Conservation (phyloP, 2,113 vertebrate genomes). For the Malaclemys terrapin region DNA sequence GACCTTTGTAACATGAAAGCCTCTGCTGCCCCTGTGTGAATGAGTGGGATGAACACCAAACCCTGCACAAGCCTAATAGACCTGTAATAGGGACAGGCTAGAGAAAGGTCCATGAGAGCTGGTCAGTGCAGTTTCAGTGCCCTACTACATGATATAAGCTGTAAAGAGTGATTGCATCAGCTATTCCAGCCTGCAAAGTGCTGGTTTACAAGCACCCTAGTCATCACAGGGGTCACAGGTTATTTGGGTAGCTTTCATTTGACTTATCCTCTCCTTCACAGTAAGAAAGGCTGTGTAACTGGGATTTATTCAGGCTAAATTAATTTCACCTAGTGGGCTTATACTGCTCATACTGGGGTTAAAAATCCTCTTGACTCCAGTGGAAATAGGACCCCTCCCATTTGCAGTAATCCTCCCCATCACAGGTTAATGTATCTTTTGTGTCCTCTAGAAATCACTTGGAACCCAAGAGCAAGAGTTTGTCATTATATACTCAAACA, state of each 20-base stretch:
- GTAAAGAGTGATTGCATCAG: background rate
- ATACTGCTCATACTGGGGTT: background rate
- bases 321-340: background rate
- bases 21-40: background rate
- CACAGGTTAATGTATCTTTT: background rate
- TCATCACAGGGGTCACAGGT: rapidly evolving
- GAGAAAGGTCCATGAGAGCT: background rate
- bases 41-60: background rate
- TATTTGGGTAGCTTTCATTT: background rate
- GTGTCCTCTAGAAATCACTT: background rate
- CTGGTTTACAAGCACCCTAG: background rate
- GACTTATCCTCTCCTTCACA: background rate
- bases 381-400: background rate
- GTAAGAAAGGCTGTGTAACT: background rate
- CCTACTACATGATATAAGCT: background rate
- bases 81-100: background rate
- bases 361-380: background rate
- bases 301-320: background rate
- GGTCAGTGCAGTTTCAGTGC: background rate
- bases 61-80: background rate
- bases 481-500: background rate
- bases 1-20: background rate
- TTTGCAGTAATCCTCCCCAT: background rate
- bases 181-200: background rate
- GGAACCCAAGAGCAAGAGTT: background rate